Evolutionary conservation across 2,797 vertebrate genomes (phyloP), one percentile per base, ranked within the genome.

Genomic region (Glossophaga mutica): DNA sequence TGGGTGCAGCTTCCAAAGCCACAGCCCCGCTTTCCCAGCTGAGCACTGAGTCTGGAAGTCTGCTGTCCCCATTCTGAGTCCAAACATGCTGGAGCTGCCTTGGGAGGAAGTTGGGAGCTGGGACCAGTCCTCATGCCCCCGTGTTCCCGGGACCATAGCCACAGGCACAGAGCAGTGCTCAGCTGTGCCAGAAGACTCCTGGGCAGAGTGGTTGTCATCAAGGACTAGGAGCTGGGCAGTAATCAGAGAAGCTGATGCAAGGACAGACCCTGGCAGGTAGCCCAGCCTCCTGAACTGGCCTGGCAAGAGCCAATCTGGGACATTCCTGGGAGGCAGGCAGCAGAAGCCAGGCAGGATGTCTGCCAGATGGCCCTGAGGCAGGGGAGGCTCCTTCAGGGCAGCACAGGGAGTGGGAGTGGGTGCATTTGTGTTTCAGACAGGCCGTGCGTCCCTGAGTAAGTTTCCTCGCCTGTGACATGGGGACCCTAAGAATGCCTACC

Each of bases 321-420:
- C 11, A 1, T n/a, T 68, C 57, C 82, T 26, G 16, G 76, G 76
- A 59, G 44, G 46, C 55, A 39, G 74, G 19, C 68, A 7, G 48
- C 37, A n/a, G 70, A 19, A 92, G 16, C 76, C 44, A 2, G 44
- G 84, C 79, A 68, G 81, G 29, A 42, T 0, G 0, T 42, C 32
- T 52, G 50, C 73, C 92, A 89, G 18, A 3, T 34, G 22, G 12
- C 42, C n/a, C 26, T 12, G 24, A 37, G 52, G 3, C 0, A 0
- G 59, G 14, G 16, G 15, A 67, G 77, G 29, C 76, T 26, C 29
- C 48, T 46, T 3, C 3, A 1, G 34, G 9, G 16, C 70, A 26
- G 44, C 9, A 12, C 1, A 1, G 29, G 8, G 42, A 29, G 55
- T 44, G n/a, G 70, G 2, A 4, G 4, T 21, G 32, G 2, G 5